Percentiles rank a stretch among this genome's conserved stretches.
Evolutionary conservation across 2,888 invertebrate genomes (phyloP).

Genomic region (Caenorhabditis afra): DNA sequence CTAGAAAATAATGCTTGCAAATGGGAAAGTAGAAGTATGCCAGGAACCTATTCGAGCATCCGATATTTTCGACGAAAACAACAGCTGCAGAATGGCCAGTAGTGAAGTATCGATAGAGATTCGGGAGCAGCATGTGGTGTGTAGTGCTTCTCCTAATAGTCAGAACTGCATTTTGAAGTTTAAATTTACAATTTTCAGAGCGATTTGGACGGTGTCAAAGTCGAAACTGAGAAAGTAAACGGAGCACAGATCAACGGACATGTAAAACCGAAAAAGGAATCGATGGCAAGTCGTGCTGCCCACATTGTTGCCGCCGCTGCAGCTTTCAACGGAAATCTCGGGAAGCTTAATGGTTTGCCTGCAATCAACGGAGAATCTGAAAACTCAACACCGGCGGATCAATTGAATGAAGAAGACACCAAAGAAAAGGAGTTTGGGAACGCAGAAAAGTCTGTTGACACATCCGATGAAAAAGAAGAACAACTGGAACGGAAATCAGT

Average conservation of each 20-base stretch:
- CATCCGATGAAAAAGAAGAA: conserved; percentile 16
- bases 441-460: conserved; percentile 7
- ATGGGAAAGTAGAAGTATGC: conserved; percentile 33
- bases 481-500: conserved; percentile 9
- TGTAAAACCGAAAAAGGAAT: conserved; percentile 30
- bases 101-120: conserved; percentile 34
- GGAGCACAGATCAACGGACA: conserved; percentile 41
- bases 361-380: conserved; percentile 7
- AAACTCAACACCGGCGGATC: background rate
- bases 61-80: conserved; percentile 38
- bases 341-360: conserved; percentile 29
- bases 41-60: conserved; percentile 39
- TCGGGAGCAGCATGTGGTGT: conserved; percentile 51
- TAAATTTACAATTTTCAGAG: conserved; percentile 45
- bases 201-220: conserved; percentile 4
- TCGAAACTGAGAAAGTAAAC: conserved; percentile 24
- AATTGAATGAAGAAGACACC: conserved; percentile 21
- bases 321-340: conserved; percentile 36
- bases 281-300: conserved; percentile 53
- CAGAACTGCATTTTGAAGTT: no score
- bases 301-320: conserved; percentile 43
- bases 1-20: background rate
- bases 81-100: background rate
- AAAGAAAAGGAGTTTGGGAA: background rate
- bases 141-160: no score